Evolutionary conservation across 2,888 invertebrate genomes (phyloP).

Genomic region (Phaonia tiefii): DNA sequence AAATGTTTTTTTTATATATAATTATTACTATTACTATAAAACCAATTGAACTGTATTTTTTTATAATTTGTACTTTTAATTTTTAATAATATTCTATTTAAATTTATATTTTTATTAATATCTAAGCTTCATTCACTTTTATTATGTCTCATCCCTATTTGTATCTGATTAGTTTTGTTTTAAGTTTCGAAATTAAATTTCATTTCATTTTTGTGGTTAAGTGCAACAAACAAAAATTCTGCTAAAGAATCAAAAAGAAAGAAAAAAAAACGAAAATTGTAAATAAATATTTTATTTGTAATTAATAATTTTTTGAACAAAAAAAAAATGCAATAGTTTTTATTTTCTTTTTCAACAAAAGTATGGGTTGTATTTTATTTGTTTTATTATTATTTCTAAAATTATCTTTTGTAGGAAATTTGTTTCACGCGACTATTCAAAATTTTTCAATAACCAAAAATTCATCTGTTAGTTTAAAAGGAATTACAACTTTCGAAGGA

Average conservation of each 20-base stretch:
- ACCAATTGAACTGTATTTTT: slow-evolving; percentile 34
- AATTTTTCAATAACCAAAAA: no score
- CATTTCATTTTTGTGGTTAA: slow-evolving; percentile 14
- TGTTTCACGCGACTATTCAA: no score
- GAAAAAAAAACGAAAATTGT: slow-evolving; percentile 38
- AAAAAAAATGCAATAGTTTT: slow-evolving; percentile 34
- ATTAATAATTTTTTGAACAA: slow-evolving; percentile 62
- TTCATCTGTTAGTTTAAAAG: no score
- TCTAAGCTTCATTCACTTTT: background rate
- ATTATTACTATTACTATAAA: slow-evolving; percentile 26
- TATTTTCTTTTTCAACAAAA: slow-evolving; percentile 11
- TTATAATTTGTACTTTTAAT: slow-evolving; percentile 15
- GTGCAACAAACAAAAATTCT: slow-evolving; percentile 1
- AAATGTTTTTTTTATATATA: slow-evolving; percentile 56
- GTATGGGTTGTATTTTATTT: background rate
- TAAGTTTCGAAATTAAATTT: slow-evolving; percentile 34
- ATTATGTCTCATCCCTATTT: background rate
- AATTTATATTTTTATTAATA: slow-evolving; percentile 37
- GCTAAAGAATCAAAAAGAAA: slow-evolving; percentile 11
- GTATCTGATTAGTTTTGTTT: slow-evolving; percentile 17
- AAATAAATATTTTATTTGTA: slow-evolving; percentile 41
- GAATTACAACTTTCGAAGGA: no score
- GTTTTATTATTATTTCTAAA: slow-evolving; percentile 15
- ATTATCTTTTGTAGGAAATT: no score
- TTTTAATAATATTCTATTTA: slow-evolving; percentile 38